Evolutionary conservation across 2,797 vertebrate species (phyloP), one percentile per base, ranked within the genome.

Genomic region (Pipistrellus pipistrellus): DNA sequence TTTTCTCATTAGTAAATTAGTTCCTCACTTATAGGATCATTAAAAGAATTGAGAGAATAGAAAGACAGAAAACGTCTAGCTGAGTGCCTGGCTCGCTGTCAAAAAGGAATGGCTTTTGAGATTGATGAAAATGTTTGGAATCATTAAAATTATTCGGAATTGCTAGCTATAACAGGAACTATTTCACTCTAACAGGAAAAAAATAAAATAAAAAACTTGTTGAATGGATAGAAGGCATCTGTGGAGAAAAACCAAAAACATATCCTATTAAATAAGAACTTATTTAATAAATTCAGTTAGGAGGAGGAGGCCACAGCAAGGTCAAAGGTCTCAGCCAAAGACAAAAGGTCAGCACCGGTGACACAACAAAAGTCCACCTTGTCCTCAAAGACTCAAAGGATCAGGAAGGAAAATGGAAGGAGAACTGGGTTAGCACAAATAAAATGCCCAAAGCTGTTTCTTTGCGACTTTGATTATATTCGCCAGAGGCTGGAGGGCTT

Each of bases 1-100:
- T 57, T 73, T 90, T 86, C 88, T 93, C 53, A 46, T 77, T 46
- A 48, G 55, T 51, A 53, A 92, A 77, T 82, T 25, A 68, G 27
- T 32, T 80, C 38, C 20, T 94, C 18, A 21, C 5, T 66, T 35
- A 53, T 0, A 14, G n/a, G 12, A 51, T 15, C 23, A 7, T 69
- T 10, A 62, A 81, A 20, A 82, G 68, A 32, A 88, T 35, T 12
- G 51, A 81, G 27, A 75, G 32, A 75, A 55, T 15, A 25, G 35
- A 38, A 76, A 46, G 21, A 27, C 2, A 1, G 30, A 21, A 14
- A 71, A 64, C 4, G 17, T 20, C 53, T 11, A 59, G 21, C 25
- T 10, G n/a, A 86, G 53, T 20, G 30, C n/a, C 51, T 2, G 0
- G 62, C 32, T n/a, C 32, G 3, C 18, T 14, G 30, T 46, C 11